Evolutionary conservation across 2,113 vertebrate genomes (phyloP).

Genomic region (Hypanus sabinus): DNA sequence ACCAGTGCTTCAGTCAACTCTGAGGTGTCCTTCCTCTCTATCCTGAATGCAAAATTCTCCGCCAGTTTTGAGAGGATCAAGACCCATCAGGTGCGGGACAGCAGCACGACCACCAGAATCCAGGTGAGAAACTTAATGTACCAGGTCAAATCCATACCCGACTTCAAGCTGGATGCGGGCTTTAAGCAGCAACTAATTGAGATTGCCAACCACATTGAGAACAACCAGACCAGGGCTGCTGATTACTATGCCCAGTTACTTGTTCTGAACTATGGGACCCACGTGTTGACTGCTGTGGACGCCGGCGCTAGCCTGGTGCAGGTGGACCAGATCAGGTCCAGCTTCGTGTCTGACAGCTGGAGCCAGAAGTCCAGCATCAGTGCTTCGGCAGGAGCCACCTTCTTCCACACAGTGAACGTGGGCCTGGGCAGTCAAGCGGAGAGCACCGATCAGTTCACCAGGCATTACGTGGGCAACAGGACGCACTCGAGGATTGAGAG

Average conservation of each 20-base stretch:
- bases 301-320: slow-evolving; percentile 68
- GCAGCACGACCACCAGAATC: slow-evolving; percentile 64
- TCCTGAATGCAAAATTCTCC: slow-evolving; percentile 76
- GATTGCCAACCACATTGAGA: slow-evolving; percentile 73
- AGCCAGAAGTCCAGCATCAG: slow-evolving; percentile 48
- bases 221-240: slow-evolving; percentile 73
- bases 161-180: slow-evolving; percentile 58
- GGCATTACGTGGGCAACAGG: slow-evolving; percentile 66
- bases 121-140: slow-evolving; percentile 77
- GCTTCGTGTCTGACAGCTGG: slow-evolving; percentile 58
- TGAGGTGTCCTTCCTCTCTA: slow-evolving; percentile 60
- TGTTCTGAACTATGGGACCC: slow-evolving; percentile 77
- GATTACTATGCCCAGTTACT: slow-evolving; percentile 71
- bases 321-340: slow-evolving; percentile 71
- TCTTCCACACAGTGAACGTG: slow-evolving; percentile 58
- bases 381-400: slow-evolving; percentile 54
- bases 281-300: slow-evolving; percentile 63
- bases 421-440: slow-evolving; percentile 42
- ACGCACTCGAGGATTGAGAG: slow-evolving; percentile 70
- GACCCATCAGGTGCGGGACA: slow-evolving; percentile 70
- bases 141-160: slow-evolving; percentile 63
- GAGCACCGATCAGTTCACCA: slow-evolving; percentile 44
- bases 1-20: slow-evolving; percentile 67
- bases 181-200: slow-evolving; percentile 64
- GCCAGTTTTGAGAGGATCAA: slow-evolving; percentile 66